Conservation (phyloP, 2,888 invertebrate species). For the Synergus japonicus region DNA sequence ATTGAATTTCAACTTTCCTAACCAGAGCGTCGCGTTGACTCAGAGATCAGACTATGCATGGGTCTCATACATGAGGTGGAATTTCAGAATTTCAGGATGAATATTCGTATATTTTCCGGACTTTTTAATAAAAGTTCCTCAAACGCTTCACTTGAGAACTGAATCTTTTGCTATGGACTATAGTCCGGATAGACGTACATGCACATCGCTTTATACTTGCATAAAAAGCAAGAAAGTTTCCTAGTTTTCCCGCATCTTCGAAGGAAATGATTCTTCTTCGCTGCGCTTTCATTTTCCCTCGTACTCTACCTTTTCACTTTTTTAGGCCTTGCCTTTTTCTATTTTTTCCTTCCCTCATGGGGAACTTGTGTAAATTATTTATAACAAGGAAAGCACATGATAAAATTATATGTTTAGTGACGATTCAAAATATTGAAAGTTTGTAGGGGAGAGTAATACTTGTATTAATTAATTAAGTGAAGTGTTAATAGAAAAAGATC, state of each 20-base stretch:
- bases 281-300: conserved; percentile 37
- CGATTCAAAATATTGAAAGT: too few species aligned
- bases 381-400: too few species aligned
- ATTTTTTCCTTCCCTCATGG: not conserved
- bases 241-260: conserved; percentile 46
- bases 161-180: conserved; percentile 14
- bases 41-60: conserved; percentile 37
- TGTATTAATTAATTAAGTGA: too few species aligned
- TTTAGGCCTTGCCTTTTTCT: conserved; percentile 38
- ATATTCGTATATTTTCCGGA: conserved; percentile 56
- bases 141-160: conserved; percentile 54
- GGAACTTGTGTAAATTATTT: not conserved
- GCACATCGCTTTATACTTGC: conserved; percentile 55
- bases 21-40: conserved; percentile 43
- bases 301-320: conserved; percentile 35
- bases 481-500: too few species aligned
- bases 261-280: conserved; percentile 41
- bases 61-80: conserved; percentile 48
- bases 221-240: conserved; percentile 61
- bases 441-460: too few species aligned
- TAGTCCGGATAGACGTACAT: conserved; percentile 46
- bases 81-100: conserved; percentile 55
- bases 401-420: not conserved
- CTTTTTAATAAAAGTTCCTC: conserved; percentile 64
- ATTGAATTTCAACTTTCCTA: conserved; percentile 19